Evolutionary conservation across 2,113 vertebrate species (phyloP).

Genomic region (Nycticebus coucang): DNA sequence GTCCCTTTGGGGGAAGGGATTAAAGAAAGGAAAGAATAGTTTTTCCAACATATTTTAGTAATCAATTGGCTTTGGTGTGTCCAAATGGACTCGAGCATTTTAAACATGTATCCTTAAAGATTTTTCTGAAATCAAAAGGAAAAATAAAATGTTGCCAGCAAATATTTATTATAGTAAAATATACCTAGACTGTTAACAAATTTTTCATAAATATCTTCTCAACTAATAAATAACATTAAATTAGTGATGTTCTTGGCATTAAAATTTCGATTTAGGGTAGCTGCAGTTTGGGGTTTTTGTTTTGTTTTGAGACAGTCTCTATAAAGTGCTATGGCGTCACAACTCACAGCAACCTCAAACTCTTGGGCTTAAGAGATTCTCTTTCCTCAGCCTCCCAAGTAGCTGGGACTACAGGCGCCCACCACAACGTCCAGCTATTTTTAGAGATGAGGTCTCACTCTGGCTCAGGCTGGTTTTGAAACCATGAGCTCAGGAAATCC

Average conservation of each 20-base stretch:
- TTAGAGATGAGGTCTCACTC: no score
- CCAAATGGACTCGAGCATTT: conserved; percentile 11
- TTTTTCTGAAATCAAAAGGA: conserved; percentile 29
- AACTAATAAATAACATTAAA: neutral
- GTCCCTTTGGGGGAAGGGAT: neutral
- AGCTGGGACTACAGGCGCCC: no score
- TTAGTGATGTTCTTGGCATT: neutral
- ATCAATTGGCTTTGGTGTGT: neutral
- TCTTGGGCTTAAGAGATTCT: no score
- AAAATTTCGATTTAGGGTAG: neutral
- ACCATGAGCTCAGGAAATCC: no score
- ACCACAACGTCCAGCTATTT: no score
- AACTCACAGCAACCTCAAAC: no score
- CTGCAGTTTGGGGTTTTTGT: neutral
- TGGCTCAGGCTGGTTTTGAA: no score
- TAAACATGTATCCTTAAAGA: neutral
- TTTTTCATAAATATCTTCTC: conserved; percentile 15
- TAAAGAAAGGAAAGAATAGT: neutral
- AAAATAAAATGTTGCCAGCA: neutral
- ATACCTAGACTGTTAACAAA: neutral
- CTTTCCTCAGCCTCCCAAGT: no score
- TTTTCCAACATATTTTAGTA: conserved; percentile 22
- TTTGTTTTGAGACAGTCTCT: no score
- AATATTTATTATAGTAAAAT: conserved; percentile 33
- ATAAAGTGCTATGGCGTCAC: no score